Conservation (phyloP, 2,888 invertebrate species). For the Nymphalis c-album region DNA sequence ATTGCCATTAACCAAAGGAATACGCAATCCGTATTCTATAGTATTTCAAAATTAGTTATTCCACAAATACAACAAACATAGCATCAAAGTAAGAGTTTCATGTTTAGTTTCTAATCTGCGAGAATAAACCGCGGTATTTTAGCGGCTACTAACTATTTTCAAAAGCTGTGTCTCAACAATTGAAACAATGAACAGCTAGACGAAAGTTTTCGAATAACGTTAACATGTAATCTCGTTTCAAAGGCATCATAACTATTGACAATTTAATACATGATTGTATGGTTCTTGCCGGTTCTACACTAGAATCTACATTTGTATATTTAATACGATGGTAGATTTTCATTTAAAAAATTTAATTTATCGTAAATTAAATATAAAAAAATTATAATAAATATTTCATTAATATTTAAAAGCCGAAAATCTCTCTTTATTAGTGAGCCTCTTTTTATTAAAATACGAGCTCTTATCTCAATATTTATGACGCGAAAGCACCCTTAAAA, state of each 20-base stretch:
- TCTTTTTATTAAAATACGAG: slow-evolving; percentile 23
- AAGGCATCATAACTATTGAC: not conserved
- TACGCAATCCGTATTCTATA: no score
- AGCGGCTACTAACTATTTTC: slow-evolving; percentile 9
- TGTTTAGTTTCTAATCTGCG: slow-evolving; percentile 33
- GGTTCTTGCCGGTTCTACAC: no score
- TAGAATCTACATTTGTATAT: not conserved
- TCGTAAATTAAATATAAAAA: not conserved
- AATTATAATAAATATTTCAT: slow-evolving; percentile 4
- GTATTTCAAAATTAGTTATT: no score
- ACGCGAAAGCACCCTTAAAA: slow-evolving; percentile 24
- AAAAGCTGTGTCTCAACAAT: not conserved
- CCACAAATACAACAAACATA: not conserved
- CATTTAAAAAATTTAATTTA: not conserved
- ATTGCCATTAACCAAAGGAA: no score
- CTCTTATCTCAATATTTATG: slow-evolving; percentile 27
- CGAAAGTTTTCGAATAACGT: slow-evolving; percentile 9
- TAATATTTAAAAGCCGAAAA: slow-evolving; percentile 7
- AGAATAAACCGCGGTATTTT: slow-evolving; percentile 30
- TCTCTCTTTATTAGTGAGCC: slow-evolving; percentile 14
- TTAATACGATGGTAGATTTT: not conserved
- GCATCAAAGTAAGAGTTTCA: slow-evolving; percentile 22
- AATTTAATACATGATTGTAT: no score
- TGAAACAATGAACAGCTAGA: not conserved
- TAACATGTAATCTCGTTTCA: slow-evolving; percentile 18